Percentiles rank a stretch among this genome's conserved stretches.
Evolutionary conservation across 2,113 vertebrate genomes (phyloP).

Genomic region (Stigmatopora argus): DNA sequence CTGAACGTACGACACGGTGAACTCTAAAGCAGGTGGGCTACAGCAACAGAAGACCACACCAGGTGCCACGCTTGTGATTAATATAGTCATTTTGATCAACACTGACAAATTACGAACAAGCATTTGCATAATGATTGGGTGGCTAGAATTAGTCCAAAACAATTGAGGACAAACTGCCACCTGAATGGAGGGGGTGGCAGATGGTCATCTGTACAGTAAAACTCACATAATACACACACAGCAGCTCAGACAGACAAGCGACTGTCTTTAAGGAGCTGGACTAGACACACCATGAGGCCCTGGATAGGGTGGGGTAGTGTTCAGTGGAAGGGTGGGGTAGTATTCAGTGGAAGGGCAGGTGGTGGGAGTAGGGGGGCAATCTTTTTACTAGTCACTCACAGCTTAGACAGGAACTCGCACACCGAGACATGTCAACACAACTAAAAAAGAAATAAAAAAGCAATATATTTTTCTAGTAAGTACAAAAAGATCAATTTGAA

Average conservation of each 20-base stretch:
- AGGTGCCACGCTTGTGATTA: no score
- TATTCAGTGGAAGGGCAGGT: neutral
- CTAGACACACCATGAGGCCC: constrained; percentile 37
- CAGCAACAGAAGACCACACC: no score
- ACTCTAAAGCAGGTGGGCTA: no score
- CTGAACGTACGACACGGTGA: no score
- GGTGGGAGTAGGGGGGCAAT: neutral
- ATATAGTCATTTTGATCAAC: neutral
- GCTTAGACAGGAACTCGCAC: constrained; percentile 2
- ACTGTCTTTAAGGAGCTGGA: constrained; percentile 53
- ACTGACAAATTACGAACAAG: neutral
- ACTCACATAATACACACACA: constrained; percentile 17
- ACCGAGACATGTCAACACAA: neutral
- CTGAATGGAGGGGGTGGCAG: constrained; percentile 45
- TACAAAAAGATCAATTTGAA: neutral
- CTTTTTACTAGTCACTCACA: constrained; percentile 4
- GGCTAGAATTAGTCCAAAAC: neutral
- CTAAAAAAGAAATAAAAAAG: neutral
- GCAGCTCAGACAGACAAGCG: constrained; percentile 65
- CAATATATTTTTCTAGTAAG: neutral
- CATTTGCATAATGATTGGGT: neutral
- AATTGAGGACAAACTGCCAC: constrained; percentile 10
- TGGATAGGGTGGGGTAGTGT: neutral
- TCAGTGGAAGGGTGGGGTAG: no score
- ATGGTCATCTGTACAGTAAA: constrained; percentile 64